Conservation (phyloP, 2,797 vertebrate genomes). For the Myripristis murdjan region DNA sequence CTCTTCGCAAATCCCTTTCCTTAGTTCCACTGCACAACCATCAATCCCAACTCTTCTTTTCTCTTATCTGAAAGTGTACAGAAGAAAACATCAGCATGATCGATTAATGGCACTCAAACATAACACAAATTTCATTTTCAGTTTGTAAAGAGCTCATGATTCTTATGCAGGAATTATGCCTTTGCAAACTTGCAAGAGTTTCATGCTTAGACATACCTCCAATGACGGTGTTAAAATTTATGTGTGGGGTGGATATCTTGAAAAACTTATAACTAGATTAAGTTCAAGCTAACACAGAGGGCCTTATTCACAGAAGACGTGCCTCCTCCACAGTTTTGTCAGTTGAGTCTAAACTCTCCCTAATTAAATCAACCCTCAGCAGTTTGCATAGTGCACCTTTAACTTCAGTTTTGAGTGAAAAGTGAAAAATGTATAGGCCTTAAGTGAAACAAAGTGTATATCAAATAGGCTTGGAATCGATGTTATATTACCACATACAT, state of each 20-base stretch:
- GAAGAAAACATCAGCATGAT: slow-evolving; percentile 29
- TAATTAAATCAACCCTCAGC: too few relatives aligned
- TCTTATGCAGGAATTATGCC: slow-evolving; percentile 17
- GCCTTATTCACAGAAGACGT: too few relatives aligned
- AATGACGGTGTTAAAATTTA: slow-evolving; percentile 7
- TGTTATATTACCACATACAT: too few relatives aligned
- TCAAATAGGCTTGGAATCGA: too few relatives aligned
- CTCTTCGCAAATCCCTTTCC: slow-evolving; percentile 51
- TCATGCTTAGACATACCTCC: slow-evolving; percentile 11
- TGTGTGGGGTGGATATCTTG: not conserved
- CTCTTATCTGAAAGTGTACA: slow-evolving; percentile 75
- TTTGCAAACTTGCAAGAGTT: slow-evolving; percentile 17
- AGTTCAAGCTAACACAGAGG: too few relatives aligned
- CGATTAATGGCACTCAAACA: slow-evolving; percentile 54
- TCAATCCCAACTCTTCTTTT: slow-evolving; percentile 64
- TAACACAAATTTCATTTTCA: slow-evolving; percentile 53
- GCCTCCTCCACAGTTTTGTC: too few relatives aligned
- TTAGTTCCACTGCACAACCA: slow-evolving; percentile 65
- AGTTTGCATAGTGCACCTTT: too few relatives aligned
- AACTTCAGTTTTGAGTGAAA: too few relatives aligned
- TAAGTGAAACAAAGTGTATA: too few relatives aligned
- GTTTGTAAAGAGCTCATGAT: slow-evolving; percentile 16
- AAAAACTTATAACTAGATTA: not conserved
- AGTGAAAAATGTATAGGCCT: too few relatives aligned
- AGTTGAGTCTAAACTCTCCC: too few relatives aligned